Conservation (phyloP, 2,113 vertebrate genomes). For the Origma solitaria region DNA sequence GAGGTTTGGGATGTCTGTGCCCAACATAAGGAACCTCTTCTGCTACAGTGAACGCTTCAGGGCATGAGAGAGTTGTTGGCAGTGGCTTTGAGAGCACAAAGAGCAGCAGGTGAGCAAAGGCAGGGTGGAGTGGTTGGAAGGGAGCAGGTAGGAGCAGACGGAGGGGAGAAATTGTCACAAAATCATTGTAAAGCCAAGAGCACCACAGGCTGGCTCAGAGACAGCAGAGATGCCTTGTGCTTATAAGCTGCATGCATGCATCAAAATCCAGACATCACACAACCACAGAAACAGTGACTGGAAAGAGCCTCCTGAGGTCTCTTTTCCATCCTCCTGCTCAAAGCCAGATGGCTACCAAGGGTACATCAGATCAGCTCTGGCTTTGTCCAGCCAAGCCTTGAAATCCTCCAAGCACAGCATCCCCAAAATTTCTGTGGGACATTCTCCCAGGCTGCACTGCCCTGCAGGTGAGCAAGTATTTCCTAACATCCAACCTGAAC, state of each 20-base stretch:
- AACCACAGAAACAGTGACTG: not conserved
- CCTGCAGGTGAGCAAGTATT: not conserved
- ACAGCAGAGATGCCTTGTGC: not conserved
- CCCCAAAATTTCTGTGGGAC: not conserved
- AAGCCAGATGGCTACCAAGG: not conserved
- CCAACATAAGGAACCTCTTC: not conserved
- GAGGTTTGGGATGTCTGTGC: not conserved
- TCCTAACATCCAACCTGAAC: not conserved
- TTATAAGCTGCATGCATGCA: not conserved
- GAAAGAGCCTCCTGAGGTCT: not conserved
- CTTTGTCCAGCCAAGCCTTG: not conserved
- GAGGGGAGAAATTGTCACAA: not conserved
- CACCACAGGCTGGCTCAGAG: not conserved
- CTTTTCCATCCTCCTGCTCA: not conserved
- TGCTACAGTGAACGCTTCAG: not conserved
- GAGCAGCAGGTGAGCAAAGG: not conserved
- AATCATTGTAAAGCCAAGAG: not conserved
- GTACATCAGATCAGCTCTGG: not conserved
- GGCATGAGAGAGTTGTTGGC: not conserved
- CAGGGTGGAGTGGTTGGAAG: not conserved
- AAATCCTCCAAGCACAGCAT: not conserved
- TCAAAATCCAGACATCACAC: not conserved
- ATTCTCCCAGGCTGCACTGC: not conserved
- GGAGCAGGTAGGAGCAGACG: not conserved
- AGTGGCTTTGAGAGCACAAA: not conserved